These are phyloP conservation scores for Polydrusus tereticollis DNA, from an alignment of 2,888 invertebrate genomes.

Conservation along the genomic window DNA sequence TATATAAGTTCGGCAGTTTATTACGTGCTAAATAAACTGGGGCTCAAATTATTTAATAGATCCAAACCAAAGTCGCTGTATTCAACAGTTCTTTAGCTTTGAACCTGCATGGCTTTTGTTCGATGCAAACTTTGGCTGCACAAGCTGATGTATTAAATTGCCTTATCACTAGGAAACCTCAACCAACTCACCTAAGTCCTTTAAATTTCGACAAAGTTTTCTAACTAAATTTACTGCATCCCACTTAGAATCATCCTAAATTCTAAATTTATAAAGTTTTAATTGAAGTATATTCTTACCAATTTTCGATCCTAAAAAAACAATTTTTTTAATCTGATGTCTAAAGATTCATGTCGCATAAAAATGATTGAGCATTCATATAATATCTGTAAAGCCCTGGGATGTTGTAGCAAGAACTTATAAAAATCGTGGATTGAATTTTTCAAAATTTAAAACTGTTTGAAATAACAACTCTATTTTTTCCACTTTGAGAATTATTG, in stretches of 20 bases:
- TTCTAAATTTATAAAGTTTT: too few species aligned
- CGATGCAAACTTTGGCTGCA: conserved; percentile 28
- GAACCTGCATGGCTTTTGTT: conserved; percentile 30
- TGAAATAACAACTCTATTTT: too few species aligned
- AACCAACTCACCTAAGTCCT: conserved; percentile 34
- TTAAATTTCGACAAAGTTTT: conserved; percentile 37
- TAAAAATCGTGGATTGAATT: too few species aligned
- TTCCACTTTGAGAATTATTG: too few species aligned
- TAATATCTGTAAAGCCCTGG: too few species aligned
- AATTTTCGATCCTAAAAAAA: too few species aligned
- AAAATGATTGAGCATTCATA: too few species aligned
- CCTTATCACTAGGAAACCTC: conserved; percentile 39
- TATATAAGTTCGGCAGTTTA: conserved; percentile 2
- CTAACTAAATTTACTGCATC: conserved; percentile 36
- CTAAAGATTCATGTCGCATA: too few species aligned
- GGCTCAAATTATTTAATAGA: not conserved
- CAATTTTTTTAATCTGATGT: too few species aligned
- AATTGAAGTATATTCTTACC: too few species aligned
- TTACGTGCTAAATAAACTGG: not conserved
- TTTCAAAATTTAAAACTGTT: too few species aligned
- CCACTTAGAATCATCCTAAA: conserved; percentile 12
- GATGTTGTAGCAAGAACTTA: too few species aligned
- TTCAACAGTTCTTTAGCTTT: conserved; percentile 27
- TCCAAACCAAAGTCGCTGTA: not conserved
- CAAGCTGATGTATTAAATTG: conserved; percentile 35